Base-by-base conservation (phyloP, 2,888 invertebrate genomes). In the Epistrophe grossulariae region DNA sequence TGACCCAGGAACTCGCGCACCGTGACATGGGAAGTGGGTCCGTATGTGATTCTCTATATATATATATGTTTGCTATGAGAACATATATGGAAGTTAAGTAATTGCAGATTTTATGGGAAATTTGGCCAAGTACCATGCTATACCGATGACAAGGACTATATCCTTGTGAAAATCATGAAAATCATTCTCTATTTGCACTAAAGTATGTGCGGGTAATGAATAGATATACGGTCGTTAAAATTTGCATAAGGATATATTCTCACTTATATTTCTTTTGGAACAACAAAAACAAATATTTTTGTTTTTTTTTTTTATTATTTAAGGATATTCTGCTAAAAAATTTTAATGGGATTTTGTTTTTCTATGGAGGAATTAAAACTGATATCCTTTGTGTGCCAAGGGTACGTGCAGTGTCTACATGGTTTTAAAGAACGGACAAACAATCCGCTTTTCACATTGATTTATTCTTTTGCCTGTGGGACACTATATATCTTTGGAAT, bases 41-140 rank as follows among this genome's bases (percentile, higher is more conserved):
- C 87, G 78, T 87, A 83, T 87, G 87, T 87, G 82, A 79, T 70
- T 79, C 0, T 35, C 17, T 17, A 17, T 11, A 19, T 13, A 40
- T 40, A 13, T 1, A 15, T 43, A 43, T 19, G n/a, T 59, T 19
- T 43, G n/a, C 10, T 43, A 43, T 5, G 43, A 15, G 5, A 3
- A 15, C 7, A 64, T 35, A 70, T 70, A 64, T 43, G 35, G 52
- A 28, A 84, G 76, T 76, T 87, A 87, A 87, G 87, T 87, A 87
- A 87, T 87, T 87, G 87, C 87, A 76, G 59, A 72, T 87, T 87
- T 87, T 87, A 87, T 87, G 87, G 87, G 71, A 11, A 87, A 87
- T 87, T 87, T 87, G 55, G 70, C 87, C 87, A 87, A 87, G 87
- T 87, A 76, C 83, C 87, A 79, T 87, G 79, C 79, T 40, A n/a